Evolutionary conservation across 2,888 invertebrate species (phyloP).

Genomic region (Scrobipalpa costella): DNA sequence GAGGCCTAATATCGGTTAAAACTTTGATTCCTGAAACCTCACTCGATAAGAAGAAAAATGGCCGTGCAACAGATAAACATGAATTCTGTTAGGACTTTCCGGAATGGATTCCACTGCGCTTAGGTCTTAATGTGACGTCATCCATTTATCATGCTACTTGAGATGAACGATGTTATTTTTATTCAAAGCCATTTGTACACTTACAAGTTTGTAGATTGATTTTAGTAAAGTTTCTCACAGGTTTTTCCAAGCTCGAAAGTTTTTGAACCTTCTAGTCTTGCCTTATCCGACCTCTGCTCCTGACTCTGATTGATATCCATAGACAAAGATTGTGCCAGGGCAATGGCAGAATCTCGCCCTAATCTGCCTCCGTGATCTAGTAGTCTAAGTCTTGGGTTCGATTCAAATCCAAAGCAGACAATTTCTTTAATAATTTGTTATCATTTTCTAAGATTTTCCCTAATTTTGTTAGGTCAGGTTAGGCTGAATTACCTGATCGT

Average conservation of each 20-base stretch:
- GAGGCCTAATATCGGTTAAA: too few species aligned
- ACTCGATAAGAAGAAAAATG: too few species aligned
- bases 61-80: too few species aligned
- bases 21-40: too few species aligned
- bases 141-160: not conserved
- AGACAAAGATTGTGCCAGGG: slow-evolving; percentile 23
- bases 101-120: slow-evolving; percentile 16
- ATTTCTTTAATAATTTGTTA: too few species aligned
- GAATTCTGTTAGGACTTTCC: slow-evolving; percentile 27
- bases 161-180: not conserved
- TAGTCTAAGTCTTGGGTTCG: too few species aligned
- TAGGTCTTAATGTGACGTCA: slow-evolving; percentile 17
- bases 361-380: too few species aligned
- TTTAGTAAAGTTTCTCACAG: not conserved
- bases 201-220: not conserved
- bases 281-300: slow-evolving; percentile 47
- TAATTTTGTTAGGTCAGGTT: too few species aligned
- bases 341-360: slow-evolving; percentile 20
- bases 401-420: too few species aligned
- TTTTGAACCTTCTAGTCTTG: slow-evolving; percentile 32
- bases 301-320: slow-evolving; percentile 64
- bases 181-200: slow-evolving; percentile 5
- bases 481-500: too few species aligned
- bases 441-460: too few species aligned
- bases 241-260: not conserved